These are phyloP conservation scores for Drosophila engyochracea DNA, from an alignment of 2,888 invertebrate species.

Conservation along the genomic window DNA sequence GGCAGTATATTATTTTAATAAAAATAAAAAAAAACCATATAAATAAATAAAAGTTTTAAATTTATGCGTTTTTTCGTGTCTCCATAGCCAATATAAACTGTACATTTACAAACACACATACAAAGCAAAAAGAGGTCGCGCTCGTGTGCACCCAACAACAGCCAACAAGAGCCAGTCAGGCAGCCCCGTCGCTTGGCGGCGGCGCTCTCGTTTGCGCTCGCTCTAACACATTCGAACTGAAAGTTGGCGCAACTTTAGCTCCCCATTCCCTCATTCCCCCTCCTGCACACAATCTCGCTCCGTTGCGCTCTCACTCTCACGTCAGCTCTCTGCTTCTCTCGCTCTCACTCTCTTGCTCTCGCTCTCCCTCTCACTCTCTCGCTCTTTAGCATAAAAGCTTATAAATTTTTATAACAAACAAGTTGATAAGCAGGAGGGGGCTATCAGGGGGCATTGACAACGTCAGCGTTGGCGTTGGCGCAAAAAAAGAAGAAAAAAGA, in stretches of 20 bases:
- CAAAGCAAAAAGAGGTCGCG: slow-evolving; percentile 72
- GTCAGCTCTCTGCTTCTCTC: slow-evolving; percentile 38
- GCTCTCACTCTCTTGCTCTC: slow-evolving; percentile 56
- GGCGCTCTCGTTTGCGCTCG: slow-evolving; percentile 74
- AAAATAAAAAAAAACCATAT: background rate
- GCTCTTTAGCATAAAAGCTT: slow-evolving; percentile 47
- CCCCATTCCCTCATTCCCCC: slow-evolving; percentile 17
- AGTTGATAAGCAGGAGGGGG: slow-evolving; percentile 53
- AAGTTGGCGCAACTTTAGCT: slow-evolving; percentile 70
- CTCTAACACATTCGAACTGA: slow-evolving; percentile 68
- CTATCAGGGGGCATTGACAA: slow-evolving; percentile 30
- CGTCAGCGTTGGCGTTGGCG: slow-evolving; percentile 53
- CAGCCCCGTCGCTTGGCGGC: slow-evolving; percentile 63
- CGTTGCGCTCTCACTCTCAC: slow-evolving; percentile 59
- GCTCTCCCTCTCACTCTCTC: slow-evolving; percentile 52
- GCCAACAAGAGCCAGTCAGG: slow-evolving; percentile 57
- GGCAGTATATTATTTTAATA: background rate
- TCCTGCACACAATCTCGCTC: slow-evolving; percentile 1
- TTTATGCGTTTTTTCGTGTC: slow-evolving; percentile 18
- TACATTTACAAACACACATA: slow-evolving; percentile 48
- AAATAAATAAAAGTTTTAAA: background rate
- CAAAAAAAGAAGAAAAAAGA: slow-evolving; percentile 31
- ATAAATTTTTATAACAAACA: slow-evolving; percentile 54
- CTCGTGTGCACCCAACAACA: slow-evolving; percentile 79
- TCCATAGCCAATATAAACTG: slow-evolving; percentile 66